These are phyloP conservation scores for Drosophila novamexicana DNA, from an alignment of 1,140 invertebrate species.

Conservation along the genomic window DNA sequence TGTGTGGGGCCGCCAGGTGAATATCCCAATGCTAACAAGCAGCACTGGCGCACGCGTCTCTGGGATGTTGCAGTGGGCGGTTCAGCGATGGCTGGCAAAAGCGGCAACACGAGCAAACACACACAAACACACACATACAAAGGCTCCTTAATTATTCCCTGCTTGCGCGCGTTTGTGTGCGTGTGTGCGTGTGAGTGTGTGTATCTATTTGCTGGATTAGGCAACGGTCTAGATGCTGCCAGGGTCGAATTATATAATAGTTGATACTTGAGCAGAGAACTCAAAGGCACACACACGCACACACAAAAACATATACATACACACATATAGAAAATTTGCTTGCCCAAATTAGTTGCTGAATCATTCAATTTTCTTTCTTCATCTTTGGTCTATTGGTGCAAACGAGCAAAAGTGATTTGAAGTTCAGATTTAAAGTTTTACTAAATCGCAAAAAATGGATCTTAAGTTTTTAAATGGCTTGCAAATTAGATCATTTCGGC, in stretches of 20 bases:
- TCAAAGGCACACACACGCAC: not conserved
- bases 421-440: no score
- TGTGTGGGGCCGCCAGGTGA: constrained; percentile 22
- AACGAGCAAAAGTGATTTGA: no score
- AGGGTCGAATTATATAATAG: constrained; percentile 36
- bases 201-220: constrained; percentile 21
- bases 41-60: constrained; percentile 34
- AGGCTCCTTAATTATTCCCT: constrained; percentile 5
- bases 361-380: not conserved
- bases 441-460: no score
- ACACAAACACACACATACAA: constrained; percentile 11
- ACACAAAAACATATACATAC: not conserved
- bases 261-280: not conserved
- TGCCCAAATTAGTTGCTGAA: not conserved
- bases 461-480: no score
- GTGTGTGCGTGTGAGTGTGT: constrained; percentile 22
- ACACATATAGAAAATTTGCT: not conserved
- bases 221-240: constrained; percentile 22
- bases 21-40: constrained; percentile 2
- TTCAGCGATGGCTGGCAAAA: constrained; percentile 1
- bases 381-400: no score
- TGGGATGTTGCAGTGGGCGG: constrained; percentile 39
- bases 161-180: constrained; percentile 11
- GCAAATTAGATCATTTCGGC: no score
- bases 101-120: constrained; percentile 7